phyloP scores from a whole-genome alignment of 2,113 vertebrate genomes.

The Clarias gariepinus region DNA sequence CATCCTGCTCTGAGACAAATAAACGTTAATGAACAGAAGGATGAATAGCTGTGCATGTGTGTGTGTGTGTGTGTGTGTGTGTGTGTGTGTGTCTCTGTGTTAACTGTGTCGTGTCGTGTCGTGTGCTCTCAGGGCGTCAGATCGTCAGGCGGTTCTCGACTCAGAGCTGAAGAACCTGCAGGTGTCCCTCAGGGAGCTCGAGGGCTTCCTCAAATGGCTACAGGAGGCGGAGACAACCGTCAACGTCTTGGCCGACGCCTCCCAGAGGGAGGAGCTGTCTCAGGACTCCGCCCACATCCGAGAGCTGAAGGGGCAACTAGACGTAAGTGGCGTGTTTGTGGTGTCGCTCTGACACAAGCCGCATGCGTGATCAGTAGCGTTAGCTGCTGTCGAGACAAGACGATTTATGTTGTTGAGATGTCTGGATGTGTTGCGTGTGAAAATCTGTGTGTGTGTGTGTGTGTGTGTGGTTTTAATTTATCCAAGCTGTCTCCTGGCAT shows the following conservation, averaged over 20 bases:
- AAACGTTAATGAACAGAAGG: neutral
- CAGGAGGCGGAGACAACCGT: constrained; percentile 90
- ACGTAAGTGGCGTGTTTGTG: constrained; percentile 72
- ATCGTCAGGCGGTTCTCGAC: constrained; percentile 83
- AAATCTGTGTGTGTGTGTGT: neutral
- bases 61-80: neutral
- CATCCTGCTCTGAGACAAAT: neutral
- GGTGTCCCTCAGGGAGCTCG: constrained; percentile 83
- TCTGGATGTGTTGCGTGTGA: neutral
- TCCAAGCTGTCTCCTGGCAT: neutral
- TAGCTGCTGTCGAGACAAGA: neutral
- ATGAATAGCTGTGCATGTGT: neutral
- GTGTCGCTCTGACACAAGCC: neutral
- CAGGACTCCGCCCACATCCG: constrained; percentile 75
- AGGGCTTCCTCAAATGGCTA: constrained; percentile 91
- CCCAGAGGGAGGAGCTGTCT: constrained; percentile 81
- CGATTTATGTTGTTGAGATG: neutral
- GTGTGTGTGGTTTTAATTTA: neutral
- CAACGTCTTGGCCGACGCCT: constrained; percentile 86
- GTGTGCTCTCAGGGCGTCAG: constrained; percentile 73
- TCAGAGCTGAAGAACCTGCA: constrained; percentile 83
- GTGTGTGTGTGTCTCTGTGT: constrained; percentile 11
- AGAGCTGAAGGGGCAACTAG: constrained; percentile 82
- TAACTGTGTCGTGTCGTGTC: neutral
- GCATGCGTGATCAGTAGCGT: neutral